Evolutionary conservation across 1,140 invertebrate species (phyloP).

Genomic region (Rhizoglyphus robini): DNA sequence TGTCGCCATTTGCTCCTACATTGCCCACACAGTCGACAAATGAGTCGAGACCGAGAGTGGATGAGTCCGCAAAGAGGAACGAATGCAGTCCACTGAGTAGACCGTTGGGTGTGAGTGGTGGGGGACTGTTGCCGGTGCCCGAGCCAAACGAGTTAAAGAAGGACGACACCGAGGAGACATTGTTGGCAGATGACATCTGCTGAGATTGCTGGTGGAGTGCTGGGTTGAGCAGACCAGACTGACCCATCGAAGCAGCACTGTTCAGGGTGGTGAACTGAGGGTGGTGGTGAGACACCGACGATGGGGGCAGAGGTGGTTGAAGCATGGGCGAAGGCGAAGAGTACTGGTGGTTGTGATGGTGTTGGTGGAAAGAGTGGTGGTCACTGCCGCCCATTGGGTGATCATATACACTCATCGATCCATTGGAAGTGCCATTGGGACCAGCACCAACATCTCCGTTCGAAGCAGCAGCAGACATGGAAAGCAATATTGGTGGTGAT

Average conservation of each 20-base stretch:
- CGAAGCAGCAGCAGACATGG: background rate
- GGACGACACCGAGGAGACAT: background rate
- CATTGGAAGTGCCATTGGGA: background rate
- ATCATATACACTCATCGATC: too few species aligned
- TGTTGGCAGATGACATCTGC: background rate
- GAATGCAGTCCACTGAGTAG: constrained; percentile 4
- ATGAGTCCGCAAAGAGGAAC: constrained; percentile 1
- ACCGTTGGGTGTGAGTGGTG: constrained; percentile 8
- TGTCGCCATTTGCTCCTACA: background rate
- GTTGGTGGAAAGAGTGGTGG: background rate
- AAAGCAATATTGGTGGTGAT: background rate
- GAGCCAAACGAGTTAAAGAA: background rate
- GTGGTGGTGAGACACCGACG: background rate
- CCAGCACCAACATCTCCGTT: background rate
- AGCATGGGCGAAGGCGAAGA: background rate
- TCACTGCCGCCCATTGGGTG: background rate
- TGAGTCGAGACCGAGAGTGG: background rate
- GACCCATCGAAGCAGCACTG: background rate
- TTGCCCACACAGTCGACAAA: background rate
- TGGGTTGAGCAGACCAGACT: too few species aligned
- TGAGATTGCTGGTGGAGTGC: background rate
- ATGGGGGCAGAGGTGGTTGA: too few species aligned
- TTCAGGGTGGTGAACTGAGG: background rate
- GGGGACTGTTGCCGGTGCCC: background rate
- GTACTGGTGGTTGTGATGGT: background rate